Base-by-base conservation (phyloP, 2,888 invertebrate species). In the Alentia gelatinosa region DNA sequence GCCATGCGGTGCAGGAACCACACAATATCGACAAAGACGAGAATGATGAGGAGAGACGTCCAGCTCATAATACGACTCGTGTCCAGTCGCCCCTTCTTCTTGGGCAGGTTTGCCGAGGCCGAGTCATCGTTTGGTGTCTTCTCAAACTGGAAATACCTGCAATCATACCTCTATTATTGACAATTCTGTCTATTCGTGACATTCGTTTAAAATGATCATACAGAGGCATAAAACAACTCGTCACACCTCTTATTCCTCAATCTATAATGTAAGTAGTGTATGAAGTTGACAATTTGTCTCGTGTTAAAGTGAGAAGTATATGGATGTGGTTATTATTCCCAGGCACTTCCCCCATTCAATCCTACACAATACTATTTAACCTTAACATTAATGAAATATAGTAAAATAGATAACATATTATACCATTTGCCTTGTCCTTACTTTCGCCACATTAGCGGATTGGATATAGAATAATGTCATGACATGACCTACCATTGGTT, bases 1-100 rank as follows among this genome's bases (percentile, higher is more conserved):
- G 95, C 93, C 93, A 95, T 94, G 23, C 95, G 93, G 90, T 95
- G 95, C 23, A 95, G 90, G 90, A 96, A 93, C 94, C 95, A 94
- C n/a, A 95, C 90, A 0, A 94, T 42, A 92, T 96, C 96, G 30
- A 95, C 94, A 33, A 94, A 91, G 0, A 94, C 92, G 93, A 95
- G 94, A 50, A 93, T 92, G 40, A 92, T 94, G 39, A 95, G 91
- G 35, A 93, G 89, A 15, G 92, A 74, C n/a, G 90, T 74, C 92
- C 93, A 93, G 74, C 92, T 91, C 90, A 93, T 91, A 68, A 91
- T 91, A 42, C 74, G 37, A 50, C 84, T 90, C 12, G 90, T 90
- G 90, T 90, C 90, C 26, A 90, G 39, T 35, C 39, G 63, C 9
- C 63, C 74, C 74, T 40, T 68, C 74, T 90, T 68, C 90, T 90